These are phyloP conservation scores for Heteromormyrus szaboi DNA, from an alignment of 2,797 vertebrate species.

Conservation along the genomic window DNA sequence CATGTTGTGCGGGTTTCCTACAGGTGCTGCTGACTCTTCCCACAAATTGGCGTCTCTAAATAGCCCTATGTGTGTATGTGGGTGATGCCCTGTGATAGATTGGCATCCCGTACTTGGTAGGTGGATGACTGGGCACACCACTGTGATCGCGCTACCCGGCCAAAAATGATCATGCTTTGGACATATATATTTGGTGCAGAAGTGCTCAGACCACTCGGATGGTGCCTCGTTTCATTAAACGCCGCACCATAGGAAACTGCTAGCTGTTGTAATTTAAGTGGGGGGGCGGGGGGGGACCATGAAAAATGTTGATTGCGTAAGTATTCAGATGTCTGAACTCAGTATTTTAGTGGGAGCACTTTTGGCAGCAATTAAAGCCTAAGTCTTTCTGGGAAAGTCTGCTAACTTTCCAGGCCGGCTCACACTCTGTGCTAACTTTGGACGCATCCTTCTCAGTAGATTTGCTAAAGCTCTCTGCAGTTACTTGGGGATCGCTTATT, in stretches of 20 bases:
- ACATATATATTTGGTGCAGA: not conserved
- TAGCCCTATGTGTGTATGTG: not conserved
- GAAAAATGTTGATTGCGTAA: constrained; percentile 1
- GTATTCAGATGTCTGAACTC: constrained; percentile 6
- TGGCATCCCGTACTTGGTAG: not conserved
- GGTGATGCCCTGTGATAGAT: not conserved
- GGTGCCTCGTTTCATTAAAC: not conserved
- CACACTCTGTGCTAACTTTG: not conserved
- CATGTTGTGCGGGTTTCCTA: not conserved
- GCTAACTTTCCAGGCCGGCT: not conserved
- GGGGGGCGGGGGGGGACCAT: too few species aligned
- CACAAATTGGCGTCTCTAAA: not conserved
- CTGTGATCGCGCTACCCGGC: not conserved
- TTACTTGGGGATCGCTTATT: constrained; percentile 6
- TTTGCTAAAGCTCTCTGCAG: constrained; percentile 2
- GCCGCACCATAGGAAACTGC: not conserved
- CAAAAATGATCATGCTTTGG: not conserved
- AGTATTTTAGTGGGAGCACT: constrained; percentile 2
- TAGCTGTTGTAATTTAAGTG: not conserved
- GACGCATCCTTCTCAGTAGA: not conserved
- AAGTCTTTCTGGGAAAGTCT: constrained; percentile 8
- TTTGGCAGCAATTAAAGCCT: constrained; percentile 10
- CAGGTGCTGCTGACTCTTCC: not conserved
- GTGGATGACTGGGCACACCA: not conserved
- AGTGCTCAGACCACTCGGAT: not conserved